A percentile compares a stretch with the other conserved stretches of the same genome.
Conservation (phyloP, 2,888 invertebrate species). For the Caenorhabditis wallacei region DNA sequence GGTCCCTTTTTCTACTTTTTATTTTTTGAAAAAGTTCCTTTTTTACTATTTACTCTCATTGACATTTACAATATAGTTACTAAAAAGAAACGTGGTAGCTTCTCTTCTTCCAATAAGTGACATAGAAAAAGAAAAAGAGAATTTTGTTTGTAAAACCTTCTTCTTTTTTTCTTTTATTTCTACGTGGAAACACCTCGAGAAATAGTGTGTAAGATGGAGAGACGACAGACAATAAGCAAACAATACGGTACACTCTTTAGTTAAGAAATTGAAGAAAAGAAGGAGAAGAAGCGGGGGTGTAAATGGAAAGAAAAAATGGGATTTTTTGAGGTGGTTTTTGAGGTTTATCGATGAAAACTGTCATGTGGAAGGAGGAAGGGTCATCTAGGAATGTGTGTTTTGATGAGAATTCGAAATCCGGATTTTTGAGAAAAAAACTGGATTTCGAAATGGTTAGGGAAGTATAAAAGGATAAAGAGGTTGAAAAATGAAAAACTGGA, state of each 20-base stretch:
- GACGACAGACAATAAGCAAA: slow-evolving; percentile 40
- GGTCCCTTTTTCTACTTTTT: slow-evolving; percentile 1
- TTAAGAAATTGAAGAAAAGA: slow-evolving; percentile 14
- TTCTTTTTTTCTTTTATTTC: slow-evolving; percentile 13
- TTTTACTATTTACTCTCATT: slow-evolving; percentile 19
- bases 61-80: slow-evolving; percentile 51
- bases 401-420: slow-evolving; percentile 24
- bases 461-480: not conserved
- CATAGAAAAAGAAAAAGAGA: slow-evolving; percentile 21
- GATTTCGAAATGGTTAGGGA: slow-evolving; percentile 7
- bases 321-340: slow-evolving; percentile 42
- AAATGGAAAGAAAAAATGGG: slow-evolving; percentile 44
- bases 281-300: slow-evolving; percentile 57
- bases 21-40: not conserved
- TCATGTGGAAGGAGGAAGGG: not conserved
- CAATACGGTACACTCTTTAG: slow-evolving; percentile 44
- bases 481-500: too few relatives aligned
- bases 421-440: not conserved
- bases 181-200: slow-evolving; percentile 26
- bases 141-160: slow-evolving; percentile 62
- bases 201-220: slow-evolving; percentile 29
- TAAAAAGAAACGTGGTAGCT: not conserved
- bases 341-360: slow-evolving; percentile 4
- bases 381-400: slow-evolving; percentile 19
- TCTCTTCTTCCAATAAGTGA: not conserved